These are phyloP conservation scores for Jacana jacana DNA, from an alignment of 2,113 vertebrate genomes.

Conservation along the genomic window DNA sequence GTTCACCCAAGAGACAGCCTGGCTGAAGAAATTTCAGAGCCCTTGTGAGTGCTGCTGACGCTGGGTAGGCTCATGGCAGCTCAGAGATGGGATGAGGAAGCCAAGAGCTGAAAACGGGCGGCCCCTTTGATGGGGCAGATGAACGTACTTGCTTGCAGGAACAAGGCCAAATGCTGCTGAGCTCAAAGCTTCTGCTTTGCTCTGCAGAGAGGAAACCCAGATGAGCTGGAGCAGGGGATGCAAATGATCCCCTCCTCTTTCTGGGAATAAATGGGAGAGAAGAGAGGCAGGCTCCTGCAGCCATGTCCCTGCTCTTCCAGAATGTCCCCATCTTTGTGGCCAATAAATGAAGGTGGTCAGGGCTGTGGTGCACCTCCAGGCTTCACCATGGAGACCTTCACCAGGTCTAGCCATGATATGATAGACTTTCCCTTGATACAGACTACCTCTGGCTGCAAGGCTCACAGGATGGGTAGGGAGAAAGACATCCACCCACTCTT, in stretches of 20 bases:
- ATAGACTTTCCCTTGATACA: accelerated
- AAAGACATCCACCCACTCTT: neutral
- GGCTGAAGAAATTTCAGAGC: neutral
- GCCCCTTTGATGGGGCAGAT: neutral
- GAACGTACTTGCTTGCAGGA: neutral
- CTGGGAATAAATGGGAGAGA: neutral
- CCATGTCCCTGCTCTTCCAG: neutral
- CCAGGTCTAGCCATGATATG: accelerated
- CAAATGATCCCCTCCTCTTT: neutral
- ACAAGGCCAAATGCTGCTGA: neutral
- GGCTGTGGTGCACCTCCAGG: neutral
- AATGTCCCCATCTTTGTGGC: neutral
- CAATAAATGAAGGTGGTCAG: neutral
- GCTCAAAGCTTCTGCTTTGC: neutral
- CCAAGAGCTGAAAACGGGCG: neutral
- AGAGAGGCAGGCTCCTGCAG: neutral
- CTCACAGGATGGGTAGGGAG: neutral
- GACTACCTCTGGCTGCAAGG: neutral
- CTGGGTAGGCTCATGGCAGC: neutral
- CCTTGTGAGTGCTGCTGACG: accelerated
- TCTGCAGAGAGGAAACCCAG: neutral
- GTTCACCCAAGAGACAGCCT: neutral
- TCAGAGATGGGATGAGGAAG: neutral
- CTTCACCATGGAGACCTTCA: neutral
- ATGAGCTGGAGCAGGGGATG: neutral